These are phyloP conservation scores for Nothoprocta pentlandii DNA, from an alignment of 2,113 vertebrate species.

Conservation along the genomic window DNA sequence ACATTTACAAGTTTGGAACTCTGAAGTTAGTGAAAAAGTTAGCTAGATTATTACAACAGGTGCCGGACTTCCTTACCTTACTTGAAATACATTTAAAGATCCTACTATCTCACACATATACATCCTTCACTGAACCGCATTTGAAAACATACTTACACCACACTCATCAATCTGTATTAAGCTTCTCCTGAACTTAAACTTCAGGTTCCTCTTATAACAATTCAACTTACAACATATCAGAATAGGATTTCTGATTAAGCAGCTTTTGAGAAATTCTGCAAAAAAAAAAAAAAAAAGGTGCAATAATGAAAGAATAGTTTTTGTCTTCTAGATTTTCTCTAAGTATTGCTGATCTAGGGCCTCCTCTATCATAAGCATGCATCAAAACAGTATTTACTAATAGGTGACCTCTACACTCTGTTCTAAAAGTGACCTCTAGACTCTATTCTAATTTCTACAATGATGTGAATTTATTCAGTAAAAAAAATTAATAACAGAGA, in stretches of 20 bases:
- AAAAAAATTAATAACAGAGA: neutral
- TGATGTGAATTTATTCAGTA: neutral
- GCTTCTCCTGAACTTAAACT: neutral
- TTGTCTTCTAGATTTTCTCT: neutral
- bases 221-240: neutral
- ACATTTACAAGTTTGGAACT: neutral
- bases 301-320: neutral
- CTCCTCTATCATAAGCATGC: neutral
- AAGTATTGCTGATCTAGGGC: neutral
- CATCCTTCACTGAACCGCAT: neutral
- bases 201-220: neutral
- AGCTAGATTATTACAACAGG: neutral
- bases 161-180: neutral
- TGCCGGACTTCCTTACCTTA: neutral
- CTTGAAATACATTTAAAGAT: neutral
- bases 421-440: neutral
- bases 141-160: neutral
- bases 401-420: no score
- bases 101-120: neutral
- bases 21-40: neutral
- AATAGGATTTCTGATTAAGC: neutral
- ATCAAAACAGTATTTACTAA: neutral
- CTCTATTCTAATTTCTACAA: neutral
- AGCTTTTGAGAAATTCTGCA: neutral
- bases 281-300: neutral